Base-by-base conservation (phyloP, 2,888 invertebrate genomes). In the Bimastos eiseni region DNA sequence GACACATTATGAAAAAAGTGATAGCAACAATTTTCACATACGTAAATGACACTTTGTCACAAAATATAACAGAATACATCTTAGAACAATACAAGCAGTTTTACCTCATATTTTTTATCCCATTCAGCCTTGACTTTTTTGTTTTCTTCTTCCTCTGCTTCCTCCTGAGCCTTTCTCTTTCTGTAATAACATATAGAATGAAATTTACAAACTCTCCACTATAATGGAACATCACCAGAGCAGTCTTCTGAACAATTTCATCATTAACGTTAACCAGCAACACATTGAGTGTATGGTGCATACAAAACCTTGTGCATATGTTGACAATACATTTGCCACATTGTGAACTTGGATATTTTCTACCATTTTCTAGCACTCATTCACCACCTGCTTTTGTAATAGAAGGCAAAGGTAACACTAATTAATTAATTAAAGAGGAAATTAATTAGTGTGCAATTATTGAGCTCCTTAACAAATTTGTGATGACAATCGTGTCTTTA, bases 41-140 rank as follows among this genome's bases (percentile, higher is more conserved):
- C n/a, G n/a, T 70, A 55, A 55, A 24, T 30, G 30, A 55, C 55
- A 55, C 24, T n/a, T n/a, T 70, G 70, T n/a, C 70, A 70, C 70
- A 70, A n/a, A 70, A 70, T 11, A 70, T 70, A 8, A 70, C 0
- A n/a, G 70, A 70, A 70, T n/a, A 70, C 30, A 70, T 70, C 70
- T 70, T 11, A 70, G n/a, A 70, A n/a, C n/a, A 70, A 70, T n/a
- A 70, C 70, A 70, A n/a, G 34, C 19, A 55, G 33, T 34, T 86
- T 33, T 94, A 97, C 97, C 96, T 99, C 99, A 96, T 98, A 99
- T 96, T 99, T 99, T 95, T 98, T 98, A 93, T 98, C 98, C 98
- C 98, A 99, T 95, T 99, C 99, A 93, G 98, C 97, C 94, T 99
- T 98, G 89, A 97, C 96, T 91, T 98, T 97, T 91, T 97, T 96